Evolutionary conservation across 2,888 invertebrate species (phyloP).

Genomic region (Dusona sp.): DNA sequence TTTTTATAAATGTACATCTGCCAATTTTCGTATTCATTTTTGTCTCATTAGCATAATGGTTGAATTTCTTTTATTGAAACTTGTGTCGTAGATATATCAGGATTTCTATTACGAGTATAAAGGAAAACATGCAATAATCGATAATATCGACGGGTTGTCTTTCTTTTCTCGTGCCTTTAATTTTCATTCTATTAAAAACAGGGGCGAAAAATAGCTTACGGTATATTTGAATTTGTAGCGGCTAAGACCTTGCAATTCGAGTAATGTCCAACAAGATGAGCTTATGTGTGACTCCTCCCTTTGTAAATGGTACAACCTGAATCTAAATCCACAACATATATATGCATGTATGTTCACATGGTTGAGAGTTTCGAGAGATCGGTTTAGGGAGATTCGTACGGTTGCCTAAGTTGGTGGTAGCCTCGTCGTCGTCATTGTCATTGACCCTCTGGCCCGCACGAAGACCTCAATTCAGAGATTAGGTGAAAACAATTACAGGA

Average conservation of each 20-base stretch:
- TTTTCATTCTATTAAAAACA: not conserved
- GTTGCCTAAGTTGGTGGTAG: slow-evolving; percentile 30
- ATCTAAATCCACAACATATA: slow-evolving; percentile 1
- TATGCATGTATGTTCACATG: not conserved
- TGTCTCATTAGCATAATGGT: not conserved
- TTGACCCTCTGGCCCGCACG: slow-evolving; percentile 46
- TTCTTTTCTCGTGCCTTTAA: not conserved
- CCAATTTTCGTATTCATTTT: not conserved
- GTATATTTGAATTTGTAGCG: not conserved
- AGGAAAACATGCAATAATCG: not conserved
- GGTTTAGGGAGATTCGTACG: slow-evolving; percentile 17
- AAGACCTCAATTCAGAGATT: slow-evolving; percentile 57
- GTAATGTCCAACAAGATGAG: slow-evolving; percentile 40
- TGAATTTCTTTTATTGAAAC: not conserved
- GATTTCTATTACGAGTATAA: not conserved
- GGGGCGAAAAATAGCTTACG: slow-evolving; percentile 4
- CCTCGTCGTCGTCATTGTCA: slow-evolving; percentile 50
- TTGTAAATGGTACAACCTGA: slow-evolving; percentile 35
- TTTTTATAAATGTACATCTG: not conserved
- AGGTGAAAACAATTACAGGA: slow-evolving; percentile 58
- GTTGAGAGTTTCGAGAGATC: slow-evolving; percentile 11
- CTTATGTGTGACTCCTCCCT: slow-evolving; percentile 23
- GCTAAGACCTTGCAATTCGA: slow-evolving; percentile 16
- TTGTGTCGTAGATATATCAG: not conserved
- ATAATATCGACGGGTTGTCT: no score